Evolutionary conservation across 2,888 invertebrate species (phyloP), one percentile per base, ranked within the genome.

Genomic region (Anorthoa munda): DNA sequence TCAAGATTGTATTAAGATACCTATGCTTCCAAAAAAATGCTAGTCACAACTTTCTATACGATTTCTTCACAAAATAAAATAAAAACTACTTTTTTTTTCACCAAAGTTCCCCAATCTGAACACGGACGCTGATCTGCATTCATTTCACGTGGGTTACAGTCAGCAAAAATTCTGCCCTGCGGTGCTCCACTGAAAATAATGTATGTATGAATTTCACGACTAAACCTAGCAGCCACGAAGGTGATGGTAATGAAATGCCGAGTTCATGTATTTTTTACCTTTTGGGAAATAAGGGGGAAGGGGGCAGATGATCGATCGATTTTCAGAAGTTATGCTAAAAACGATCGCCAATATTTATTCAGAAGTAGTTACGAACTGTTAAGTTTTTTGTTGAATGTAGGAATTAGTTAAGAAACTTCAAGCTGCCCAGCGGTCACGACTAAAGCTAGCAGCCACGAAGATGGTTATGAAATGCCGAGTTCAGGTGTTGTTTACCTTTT

Each of bases 131-230:
- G 80, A 85, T 87, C 86, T 87, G 85, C 90, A 92, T 92, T 90
- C 91, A 71, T 72, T 64, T 64, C 91, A 86, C 90, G 90, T 78
- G 58, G 65, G 65, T 76, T 76, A 83, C 86, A 90, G 84, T 89
- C 89, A 86, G 90, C 92, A 91, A 91, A 90, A 91, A 92, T 89
- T 86, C 84, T 81, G 81, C 74, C 77, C 56, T 61, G 79, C 68
- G 75, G 82, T 66, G 60, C 66, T 76, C 58, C 64, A 46, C 70
- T 60, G 56, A 56, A 72, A 75, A 79, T 76, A 82, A 79, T 83
- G 67, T 72, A 85, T 82, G 73, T 84, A 86, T 83, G 83, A 83
- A 80, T 83, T 78, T 86, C 77, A 75, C 48, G 59, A 61, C 63
- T 72, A 75, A 63, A 73, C 73, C 68, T 48, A 71, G n/a, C 55